Base-by-base conservation (phyloP, 2,888 invertebrate species). In the Alitta virens region DNA sequence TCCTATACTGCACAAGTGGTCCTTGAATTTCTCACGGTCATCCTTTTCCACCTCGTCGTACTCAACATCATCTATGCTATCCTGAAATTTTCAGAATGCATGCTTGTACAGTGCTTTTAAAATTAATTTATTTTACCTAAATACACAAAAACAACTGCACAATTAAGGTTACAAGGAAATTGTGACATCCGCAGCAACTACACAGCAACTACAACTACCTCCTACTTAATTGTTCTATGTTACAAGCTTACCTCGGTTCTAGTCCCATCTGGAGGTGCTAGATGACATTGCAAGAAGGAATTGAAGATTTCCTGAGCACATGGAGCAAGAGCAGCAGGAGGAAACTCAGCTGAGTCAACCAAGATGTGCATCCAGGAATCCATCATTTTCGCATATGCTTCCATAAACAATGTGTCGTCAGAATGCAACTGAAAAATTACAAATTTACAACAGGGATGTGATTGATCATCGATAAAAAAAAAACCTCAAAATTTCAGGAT, bases 251-350 rank as follows among this genome's bases (percentile, higher is more conserved):
- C 86, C 61, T 85, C 85, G 2, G 86, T 83, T 69, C 90, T 83
- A 49, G 83, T 84, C 26, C 90, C 94, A 78, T 92, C 90, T 0
- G 94, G 94, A 0, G 91, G 88, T 7, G 90, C 88, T 65, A 94
- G 83, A 79, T 92, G 89, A 74, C 88, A 89, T 74, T 89, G 88
- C 52, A 94, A 81, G 77, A 91, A 94, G 1, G 88, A 88, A 78
- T 91, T 89, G 78, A 93, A 92, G 67, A 93, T 87, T 63, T 78
- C 75, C 33, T 74, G 69, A 9, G 79, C 73, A 26, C 75, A 74
- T 0, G 72, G 72, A 2, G 75, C 72, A 9, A 80, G 63, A 7
- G 66, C 52, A 14, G 72, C 75, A 25, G 72, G 62, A 7, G 23
- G 18, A 55, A 72, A 66, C n/a, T 70, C 66, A 27, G 81, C 81